Base-by-base conservation (phyloP, 64 coral and sea anemone species). In the Trachythela sp. region DNA sequence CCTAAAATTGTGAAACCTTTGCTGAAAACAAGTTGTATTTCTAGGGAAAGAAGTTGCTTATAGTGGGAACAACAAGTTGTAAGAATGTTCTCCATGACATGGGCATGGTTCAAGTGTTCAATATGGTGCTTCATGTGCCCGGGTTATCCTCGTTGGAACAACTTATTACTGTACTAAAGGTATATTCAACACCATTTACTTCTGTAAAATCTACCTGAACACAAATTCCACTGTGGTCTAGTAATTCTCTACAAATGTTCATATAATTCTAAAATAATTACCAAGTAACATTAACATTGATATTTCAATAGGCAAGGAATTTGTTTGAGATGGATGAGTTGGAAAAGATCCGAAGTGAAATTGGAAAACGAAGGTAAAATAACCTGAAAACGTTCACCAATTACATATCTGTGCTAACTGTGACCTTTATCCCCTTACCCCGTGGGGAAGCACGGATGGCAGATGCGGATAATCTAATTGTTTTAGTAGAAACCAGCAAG, bases 11-110 rank as follows among this genome's bases (percentile, higher is more conserved):
- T 52, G 49, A 52, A 52, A 20, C 22, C 49, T 52, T 52, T 52
- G 22, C 9, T 52, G 9, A 52, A 52, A 15, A 52, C 1, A 52
- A 2, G 49, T 20, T 85, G 33, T 85, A 56, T n/a, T 72, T 83
- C 24, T 37, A 99, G 96, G 96, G 91, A 50, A 91, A 94, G 17
- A 94, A 91, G 41, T 54, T 99, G 38, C 80, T 95, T 56, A 92
- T 99, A n/a, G 92, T 99, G 60, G 96, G 96, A 17, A 99, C 96
- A 84, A 99, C 96, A 22, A 99, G 93, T 54, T 95, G 93, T 71
- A 91, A 89, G 8, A 91, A 93, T 27, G 93, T 99, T 8, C 76
- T 99, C 15, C 86, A 99, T 85, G 77, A 94, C 24, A 99, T 99
- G 96, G 96, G 96, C 0, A 87, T 99, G 33, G 92, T 95, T 1